Evolutionary conservation across 2,888 invertebrate genomes (phyloP), one percentile per base, ranked within the genome.

Genomic region (Argyresthia goedartella): DNA sequence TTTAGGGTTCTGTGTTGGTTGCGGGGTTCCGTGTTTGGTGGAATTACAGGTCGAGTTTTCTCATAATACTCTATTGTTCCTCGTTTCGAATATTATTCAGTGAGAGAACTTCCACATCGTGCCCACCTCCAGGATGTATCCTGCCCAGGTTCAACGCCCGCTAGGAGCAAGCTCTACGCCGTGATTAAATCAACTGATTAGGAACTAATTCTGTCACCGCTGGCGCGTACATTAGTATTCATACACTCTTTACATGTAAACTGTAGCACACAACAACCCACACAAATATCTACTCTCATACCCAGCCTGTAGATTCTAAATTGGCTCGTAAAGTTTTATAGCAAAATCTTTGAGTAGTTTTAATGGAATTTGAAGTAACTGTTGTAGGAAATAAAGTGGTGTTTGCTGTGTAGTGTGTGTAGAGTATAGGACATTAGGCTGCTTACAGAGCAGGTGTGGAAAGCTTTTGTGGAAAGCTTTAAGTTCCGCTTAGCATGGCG

Each of bases 101-200:
- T 11, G 8, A 7, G 1, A 39, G 39, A 8, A 11, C 11, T 11
- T 39, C 11, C n/a, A 39, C n/a, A 11, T 39, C 11, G 39, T n/a
- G n/a, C 39, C 25, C 25, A 25, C 25, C 25, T 25, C 25, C 25
- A 25, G n/a, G n/a, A n/a, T n/a, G n/a, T n/a, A n/a, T n/a, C 25
- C 25, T 25, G 2, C 25, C 25, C 25, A 4, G 25, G 25, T 25
- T 25, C 25, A 25, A 25, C 25, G 11, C 36, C 35, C 9, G 36
- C 36, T 35, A 14, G 15, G 36, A 15, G 36, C 15, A 15, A 14
- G 36, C 39, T 8, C 14, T 8, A 16, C 46, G 8, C 42, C 57
- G 66, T 57, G 66, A 73, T 73, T 71, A 67, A 69, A 70, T 71
- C 71, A 67, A 61, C 68, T 70, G 73, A 76, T 74, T 71, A 68